Percentiles rank a stretch among this genome's conserved stretches.
phyloP scores from a whole-genome alignment of 2,888 invertebrate species.

The Harmothoe impar region DNA sequence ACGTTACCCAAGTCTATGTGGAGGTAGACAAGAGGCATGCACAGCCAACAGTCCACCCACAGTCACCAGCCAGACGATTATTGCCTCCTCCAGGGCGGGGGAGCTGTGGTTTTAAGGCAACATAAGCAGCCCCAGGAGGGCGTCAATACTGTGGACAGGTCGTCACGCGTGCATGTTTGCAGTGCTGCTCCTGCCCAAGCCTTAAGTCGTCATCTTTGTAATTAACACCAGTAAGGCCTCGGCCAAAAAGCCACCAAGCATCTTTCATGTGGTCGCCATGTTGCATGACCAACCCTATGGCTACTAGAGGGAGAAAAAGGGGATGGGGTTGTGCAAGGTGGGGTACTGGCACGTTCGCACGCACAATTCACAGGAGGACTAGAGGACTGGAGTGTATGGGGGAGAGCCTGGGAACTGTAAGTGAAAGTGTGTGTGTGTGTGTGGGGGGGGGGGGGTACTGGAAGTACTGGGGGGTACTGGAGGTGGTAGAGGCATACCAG shows the following conservation, averaged over 20 bases:
- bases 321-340: background rate
- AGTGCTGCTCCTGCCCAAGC: background rate
- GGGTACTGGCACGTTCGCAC: conserved; percentile 6
- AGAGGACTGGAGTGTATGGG: background rate
- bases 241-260: background rate
- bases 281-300: background rate
- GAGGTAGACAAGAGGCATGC: conserved; percentile 1
- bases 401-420: background rate
- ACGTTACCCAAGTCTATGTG: conserved; percentile 20
- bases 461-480: no score
- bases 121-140: background rate
- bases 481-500: no score
- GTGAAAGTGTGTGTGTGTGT: no score
- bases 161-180: conserved; percentile 3
- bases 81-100: background rate
- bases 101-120: conserved; percentile 4
- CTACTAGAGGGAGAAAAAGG: background rate
- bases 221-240: conserved; percentile 35
- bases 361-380: background rate
- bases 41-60: background rate
- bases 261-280: conserved; percentile 1
- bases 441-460: no score
- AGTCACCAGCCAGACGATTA: background rate
- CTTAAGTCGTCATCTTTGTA: background rate
- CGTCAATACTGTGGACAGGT: background rate